Evolutionary conservation across 1,140 invertebrate genomes (phyloP).

Genomic region (Notospermus geniculatus): DNA sequence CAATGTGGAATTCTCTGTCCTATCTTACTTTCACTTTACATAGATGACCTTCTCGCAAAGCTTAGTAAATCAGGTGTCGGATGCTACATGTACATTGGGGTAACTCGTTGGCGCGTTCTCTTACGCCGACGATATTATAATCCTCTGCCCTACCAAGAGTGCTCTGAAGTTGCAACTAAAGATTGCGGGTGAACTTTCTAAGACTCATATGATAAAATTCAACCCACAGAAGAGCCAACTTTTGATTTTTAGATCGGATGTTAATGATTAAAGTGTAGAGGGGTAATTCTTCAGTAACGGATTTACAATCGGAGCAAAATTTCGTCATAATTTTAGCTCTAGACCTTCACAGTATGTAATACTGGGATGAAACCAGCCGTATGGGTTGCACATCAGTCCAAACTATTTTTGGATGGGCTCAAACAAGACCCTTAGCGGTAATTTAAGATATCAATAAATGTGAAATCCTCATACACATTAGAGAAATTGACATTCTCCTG

Average conservation of each 20-base stretch:
- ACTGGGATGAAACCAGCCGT: too few relatives aligned
- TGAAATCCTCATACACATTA: too few relatives aligned
- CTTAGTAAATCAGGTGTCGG: slow-evolving; percentile 1
- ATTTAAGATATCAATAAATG: too few relatives aligned
- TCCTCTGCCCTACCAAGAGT: neutral
- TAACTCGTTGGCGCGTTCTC: neutral
- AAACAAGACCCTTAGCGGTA: too few relatives aligned
- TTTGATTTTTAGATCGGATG: neutral
- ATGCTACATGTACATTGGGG: neutral
- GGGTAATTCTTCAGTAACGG: neutral
- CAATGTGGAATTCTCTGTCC: neutral
- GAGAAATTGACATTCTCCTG: too few relatives aligned
- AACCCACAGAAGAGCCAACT: too few relatives aligned
- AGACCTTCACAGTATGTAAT: too few relatives aligned
- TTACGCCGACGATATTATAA: neutral
- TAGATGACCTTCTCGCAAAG: neutral
- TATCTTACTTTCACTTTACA: neutral
- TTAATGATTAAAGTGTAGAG: neutral
- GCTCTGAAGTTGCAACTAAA: neutral
- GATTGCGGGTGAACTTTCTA: neutral
- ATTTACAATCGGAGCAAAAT: too few relatives aligned
- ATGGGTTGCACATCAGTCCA: too few relatives aligned
- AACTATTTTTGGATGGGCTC: too few relatives aligned
- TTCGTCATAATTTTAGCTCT: too few relatives aligned
- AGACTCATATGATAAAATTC: neutral